Percentiles rank a stretch among this genome's conserved stretches.
phyloP scores from a whole-genome alignment of 2,888 invertebrate species.

The Bembecia ichneumoniformis region DNA sequence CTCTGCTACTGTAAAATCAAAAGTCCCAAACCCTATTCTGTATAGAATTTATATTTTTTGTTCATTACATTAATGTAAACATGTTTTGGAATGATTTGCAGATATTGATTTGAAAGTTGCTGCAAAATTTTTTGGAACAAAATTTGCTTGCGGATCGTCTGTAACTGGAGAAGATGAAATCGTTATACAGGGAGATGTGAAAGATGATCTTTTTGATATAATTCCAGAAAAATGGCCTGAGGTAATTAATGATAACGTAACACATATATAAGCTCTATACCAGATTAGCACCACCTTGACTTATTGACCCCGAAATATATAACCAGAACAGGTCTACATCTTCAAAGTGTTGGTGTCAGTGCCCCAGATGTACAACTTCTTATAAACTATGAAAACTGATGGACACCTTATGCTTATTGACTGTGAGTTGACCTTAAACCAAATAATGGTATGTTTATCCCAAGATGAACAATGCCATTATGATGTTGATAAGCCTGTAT shows the following conservation, averaged over 20 bases:
- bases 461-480: no score
- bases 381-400: no score
- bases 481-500: no score
- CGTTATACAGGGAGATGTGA: conserved; percentile 98
- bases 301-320: background rate
- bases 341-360: no score
- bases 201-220: conserved; percentile 97
- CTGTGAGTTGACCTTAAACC: no score
- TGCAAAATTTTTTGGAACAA: conserved; percentile 96
- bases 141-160: conserved; percentile 99
- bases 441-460: no score
- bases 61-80: no score
- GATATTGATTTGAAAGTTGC: conserved; percentile 98
- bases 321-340: background rate
- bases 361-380: no score
- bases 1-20: no score
- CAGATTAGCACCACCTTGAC: background rate
- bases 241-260: conserved; percentile 50
- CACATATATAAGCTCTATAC: background rate
- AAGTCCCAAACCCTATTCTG: no score
- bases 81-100: conserved; percentile 39
- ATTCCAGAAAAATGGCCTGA: conserved; percentile 99
- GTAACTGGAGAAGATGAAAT: conserved; percentile 99
- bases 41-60: no score
- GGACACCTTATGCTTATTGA: no score